Base-by-base conservation (phyloP, 2,888 invertebrate species). In the Bembecia ichneumoniformis region DNA sequence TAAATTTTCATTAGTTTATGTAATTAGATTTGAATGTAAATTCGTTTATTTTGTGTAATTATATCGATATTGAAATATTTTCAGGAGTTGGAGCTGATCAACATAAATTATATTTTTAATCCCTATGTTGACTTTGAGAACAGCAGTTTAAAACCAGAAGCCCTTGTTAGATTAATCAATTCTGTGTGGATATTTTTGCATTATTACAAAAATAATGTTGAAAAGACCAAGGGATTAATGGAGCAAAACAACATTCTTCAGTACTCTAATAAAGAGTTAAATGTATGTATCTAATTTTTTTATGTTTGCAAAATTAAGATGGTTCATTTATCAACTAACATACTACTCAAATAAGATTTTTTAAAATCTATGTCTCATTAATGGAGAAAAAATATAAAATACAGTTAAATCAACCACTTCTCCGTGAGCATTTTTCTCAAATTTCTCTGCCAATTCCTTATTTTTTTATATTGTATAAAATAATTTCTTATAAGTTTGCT, bases 211-310 rank as follows among this genome's bases (percentile, higher is more conserved):
- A 76, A 70, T 57, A 48, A 66, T 36, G 61, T 66, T 14, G 71
- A 76, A 52, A 84, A 82, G 55, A 58, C 61, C 35, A 71, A 78
- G 20, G 58, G 56, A 51, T 62, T 84, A 51, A 54, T 64, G 44
- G 84, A 84, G 58, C 74, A 77, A 56, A 82, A 81, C 57, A 77
- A 79, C 57, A 62, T 75, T 46, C 64, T 83, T 52, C 81, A 80
- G 55, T 72, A 77, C 47, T 78, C 64, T 50, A 87, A 79, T 58
- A 84, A 79, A 55, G 77, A 79, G 51, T 62, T 86, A 16, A 77
- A 77, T 66, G 87, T 86, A 67, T 60, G 82, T 68, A 50, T 28
- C 7, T 9, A 9, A 9, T 28, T 28, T 28, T 28, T 9, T 28
- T 28, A 28, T 28, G 28, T 28, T 9, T 28, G 9, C 9, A 28